phyloP scores from a whole-genome alignment of 2,113 vertebrate genomes.

The Mungos mungo region DNA sequence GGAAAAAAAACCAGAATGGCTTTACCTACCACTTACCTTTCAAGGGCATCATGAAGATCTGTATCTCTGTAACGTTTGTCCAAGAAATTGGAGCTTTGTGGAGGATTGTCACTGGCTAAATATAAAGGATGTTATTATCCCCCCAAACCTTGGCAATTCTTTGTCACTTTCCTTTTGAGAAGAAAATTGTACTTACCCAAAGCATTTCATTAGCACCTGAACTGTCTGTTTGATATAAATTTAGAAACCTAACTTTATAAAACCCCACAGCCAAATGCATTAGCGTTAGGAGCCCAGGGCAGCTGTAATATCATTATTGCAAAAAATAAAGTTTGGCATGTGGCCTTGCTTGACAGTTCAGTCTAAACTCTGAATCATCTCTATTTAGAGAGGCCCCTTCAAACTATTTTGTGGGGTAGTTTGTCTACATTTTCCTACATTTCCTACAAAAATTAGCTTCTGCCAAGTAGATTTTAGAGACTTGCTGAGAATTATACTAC shows the following conservation, averaged over 20 bases:
- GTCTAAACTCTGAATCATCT: background rate
- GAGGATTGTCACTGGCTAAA: conserved; percentile 51
- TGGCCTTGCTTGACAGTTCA: background rate
- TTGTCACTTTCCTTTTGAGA: conserved; percentile 71
- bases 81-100: conserved; percentile 28
- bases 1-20: background rate
- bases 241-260: conserved; percentile 62
- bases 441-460: background rate
- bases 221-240: conserved; percentile 62
- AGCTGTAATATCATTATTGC: background rate
- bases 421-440: background rate
- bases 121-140: conserved; percentile 63
- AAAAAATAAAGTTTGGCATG: background rate
- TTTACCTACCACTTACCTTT: background rate
- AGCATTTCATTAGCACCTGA: conserved; percentile 69
- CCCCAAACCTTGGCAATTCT: conserved; percentile 57
- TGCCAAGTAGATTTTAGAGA: background rate
- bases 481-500: background rate
- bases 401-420: background rate
- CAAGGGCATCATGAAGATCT: conserved; percentile 10
- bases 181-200: conserved; percentile 71
- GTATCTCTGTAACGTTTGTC: background rate
- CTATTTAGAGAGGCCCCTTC: background rate
- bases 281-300: background rate
- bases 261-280: background rate